Base-by-base conservation (phyloP, 2,888 invertebrate genomes). In the Kryphioiulus occultus region DNA sequence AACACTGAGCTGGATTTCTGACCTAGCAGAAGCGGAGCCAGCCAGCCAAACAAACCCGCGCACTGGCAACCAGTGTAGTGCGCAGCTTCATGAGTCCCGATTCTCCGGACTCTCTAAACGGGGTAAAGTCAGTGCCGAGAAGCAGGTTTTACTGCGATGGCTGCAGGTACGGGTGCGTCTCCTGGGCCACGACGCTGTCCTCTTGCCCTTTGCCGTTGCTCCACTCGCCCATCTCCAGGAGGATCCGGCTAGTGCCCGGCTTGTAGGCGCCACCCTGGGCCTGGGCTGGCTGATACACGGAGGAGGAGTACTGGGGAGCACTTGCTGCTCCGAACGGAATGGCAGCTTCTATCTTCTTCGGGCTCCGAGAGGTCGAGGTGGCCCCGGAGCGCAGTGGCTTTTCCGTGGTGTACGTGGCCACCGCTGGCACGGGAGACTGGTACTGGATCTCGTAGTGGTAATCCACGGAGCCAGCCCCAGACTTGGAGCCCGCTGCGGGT, bases 161-260 rank as follows among this genome's bases (percentile, higher is more conserved):
- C 12, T 68, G 68, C 22, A 68, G 68, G 68, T 68, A 68, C 12
- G 68, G 68, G 12, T 68, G 68, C 22, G 68, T 12, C 68, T 68
- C 68, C 22, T 68, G 68, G 68, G 68, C 68, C 3, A 22, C 68
- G 30, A 32, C 26, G 42, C 22, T 44, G 44, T 26, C 86, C 9
- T 86, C 86, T 1, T 68, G 19, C 12, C 59, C 32, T 2, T 7
- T 7, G 35, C 35, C 7, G 32, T 86, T n/a, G 7, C 26, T 86
- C 86, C 86, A 86, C 10, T 86, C 17, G 35, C 86, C 86, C 86
- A 86, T 86, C 78, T 86, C 86, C 42, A 86, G 78, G 32, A 86
- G 42, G 19, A 86, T 86, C 17, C 86, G 59, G 78, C 86, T 86
- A 19, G 86, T 86, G 32, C 86, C 86, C 15, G 86, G 86, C 42